These are phyloP conservation scores for Lepidochitona cinerea DNA, from an alignment of 2,888 invertebrate species.

Conservation along the genomic window DNA sequence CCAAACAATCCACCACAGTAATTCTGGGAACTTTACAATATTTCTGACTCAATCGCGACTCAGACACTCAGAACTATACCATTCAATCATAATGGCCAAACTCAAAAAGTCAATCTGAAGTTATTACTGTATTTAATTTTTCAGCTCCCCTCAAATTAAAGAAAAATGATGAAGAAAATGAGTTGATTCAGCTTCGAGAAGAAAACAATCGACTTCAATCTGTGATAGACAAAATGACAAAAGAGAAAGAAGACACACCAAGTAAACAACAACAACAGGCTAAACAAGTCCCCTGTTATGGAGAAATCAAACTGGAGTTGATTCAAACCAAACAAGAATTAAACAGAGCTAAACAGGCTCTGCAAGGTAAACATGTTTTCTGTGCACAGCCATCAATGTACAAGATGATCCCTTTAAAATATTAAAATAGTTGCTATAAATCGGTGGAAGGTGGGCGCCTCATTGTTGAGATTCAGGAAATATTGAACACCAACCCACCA, in stretches of 20 bases:
- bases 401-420: too few species aligned
- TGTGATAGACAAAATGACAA: constrained; percentile 62
- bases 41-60: too few species aligned
- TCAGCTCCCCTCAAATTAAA: not conserved
- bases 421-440: too few species aligned
- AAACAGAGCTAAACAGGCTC: constrained; percentile 81
- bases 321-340: constrained; percentile 81
- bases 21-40: too few species aligned
- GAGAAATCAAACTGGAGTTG: constrained; percentile 71
- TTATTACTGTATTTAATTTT: not conserved
- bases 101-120: too few species aligned
- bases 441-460: too few species aligned
- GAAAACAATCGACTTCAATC: constrained; percentile 64
- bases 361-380: constrained; percentile 76
- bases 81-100: too few species aligned
- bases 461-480: too few species aligned
- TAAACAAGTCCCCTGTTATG: constrained; percentile 39
- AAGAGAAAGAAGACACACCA: constrained; percentile 73
- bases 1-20: too few species aligned
- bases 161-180: constrained; percentile 35
- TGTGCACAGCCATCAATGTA: too few species aligned
- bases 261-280: constrained; percentile 52
- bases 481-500: too few species aligned
- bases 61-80: too few species aligned
- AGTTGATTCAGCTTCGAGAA: constrained; percentile 49